Percentiles rank a stretch among this genome's conserved stretches.
Evolutionary conservation across 2,888 invertebrate genomes (phyloP).

Genomic region (Oasisia sp.): DNA sequence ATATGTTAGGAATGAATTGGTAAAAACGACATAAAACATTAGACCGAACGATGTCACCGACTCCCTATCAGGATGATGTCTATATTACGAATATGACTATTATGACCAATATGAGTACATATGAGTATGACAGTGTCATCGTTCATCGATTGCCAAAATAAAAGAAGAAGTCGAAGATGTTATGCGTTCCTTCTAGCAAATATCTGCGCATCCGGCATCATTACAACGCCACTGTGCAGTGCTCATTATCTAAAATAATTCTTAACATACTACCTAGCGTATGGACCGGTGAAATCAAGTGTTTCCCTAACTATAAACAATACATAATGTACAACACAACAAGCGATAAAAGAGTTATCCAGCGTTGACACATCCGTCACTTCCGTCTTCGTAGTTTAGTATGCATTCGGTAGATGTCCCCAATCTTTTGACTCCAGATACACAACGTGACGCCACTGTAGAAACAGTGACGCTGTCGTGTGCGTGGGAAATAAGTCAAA

Average conservation of each 20-base stretch:
- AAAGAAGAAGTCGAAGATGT: no score
- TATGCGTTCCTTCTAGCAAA: background rate
- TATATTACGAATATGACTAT: no score
- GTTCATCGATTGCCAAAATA: no score
- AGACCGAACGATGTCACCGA: no score
- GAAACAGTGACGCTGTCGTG: no score
- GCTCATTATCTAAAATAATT: background rate
- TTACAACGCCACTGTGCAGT: background rate
- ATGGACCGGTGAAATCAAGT: background rate
- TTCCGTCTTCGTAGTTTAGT: slow-evolving; percentile 3
- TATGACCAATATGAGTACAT: background rate
- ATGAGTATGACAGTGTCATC: background rate
- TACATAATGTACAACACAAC: background rate
- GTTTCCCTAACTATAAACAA: background rate
- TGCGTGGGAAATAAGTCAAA: no score
- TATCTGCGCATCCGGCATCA: background rate
- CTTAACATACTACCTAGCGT: background rate
- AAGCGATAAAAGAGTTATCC: slow-evolving; percentile 12
- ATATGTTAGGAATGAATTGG: no score
- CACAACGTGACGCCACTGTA: background rate
- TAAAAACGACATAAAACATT: no score
- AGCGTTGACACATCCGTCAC: slow-evolving; percentile 3
- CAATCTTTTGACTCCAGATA: background rate
- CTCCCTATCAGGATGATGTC: no score
- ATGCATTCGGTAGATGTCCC: background rate